phyloP scores from a whole-genome alignment of 2,113 vertebrate species.

The Serinus canaria region DNA sequence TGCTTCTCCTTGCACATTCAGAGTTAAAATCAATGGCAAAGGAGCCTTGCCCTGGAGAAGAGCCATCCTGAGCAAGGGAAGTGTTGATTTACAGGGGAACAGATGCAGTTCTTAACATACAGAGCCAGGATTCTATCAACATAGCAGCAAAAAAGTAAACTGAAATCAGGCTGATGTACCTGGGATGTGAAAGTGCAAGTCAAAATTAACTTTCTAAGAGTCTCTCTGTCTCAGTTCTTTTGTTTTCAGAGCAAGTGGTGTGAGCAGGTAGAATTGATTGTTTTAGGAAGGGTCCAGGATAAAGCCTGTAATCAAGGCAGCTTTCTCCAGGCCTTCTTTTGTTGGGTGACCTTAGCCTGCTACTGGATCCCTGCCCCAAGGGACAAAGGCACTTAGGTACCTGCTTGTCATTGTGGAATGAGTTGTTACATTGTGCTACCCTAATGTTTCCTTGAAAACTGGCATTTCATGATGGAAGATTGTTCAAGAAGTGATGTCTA shows the following conservation, averaged over 20 bases:
- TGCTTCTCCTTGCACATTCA: not conserved
- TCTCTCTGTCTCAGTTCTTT: not conserved
- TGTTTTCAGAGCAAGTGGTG: not conserved
- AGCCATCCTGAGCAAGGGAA: not conserved
- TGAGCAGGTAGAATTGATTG: not conserved
- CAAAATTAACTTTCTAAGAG: not conserved
- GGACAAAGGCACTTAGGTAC: not conserved
- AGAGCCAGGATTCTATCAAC: not conserved
- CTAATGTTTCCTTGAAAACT: not conserved
- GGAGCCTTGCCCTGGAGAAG: not conserved
- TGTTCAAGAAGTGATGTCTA: not conserved
- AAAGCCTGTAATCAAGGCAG: not conserved
- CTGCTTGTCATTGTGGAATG: not conserved
- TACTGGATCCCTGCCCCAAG: not conserved
- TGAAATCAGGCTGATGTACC: not conserved
- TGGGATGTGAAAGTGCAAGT: not conserved
- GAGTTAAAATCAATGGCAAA: not conserved
- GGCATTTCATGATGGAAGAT: not conserved
- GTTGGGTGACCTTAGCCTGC: not conserved
- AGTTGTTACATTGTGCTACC: not conserved
- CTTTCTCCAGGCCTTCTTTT: not conserved
- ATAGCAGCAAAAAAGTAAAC: not conserved
- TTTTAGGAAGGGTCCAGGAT: not conserved
- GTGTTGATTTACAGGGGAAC: not conserved
- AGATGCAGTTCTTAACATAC: not conserved